Evolutionary conservation across 2,888 invertebrate species (phyloP).

Genomic region (Amiota mariae): DNA sequence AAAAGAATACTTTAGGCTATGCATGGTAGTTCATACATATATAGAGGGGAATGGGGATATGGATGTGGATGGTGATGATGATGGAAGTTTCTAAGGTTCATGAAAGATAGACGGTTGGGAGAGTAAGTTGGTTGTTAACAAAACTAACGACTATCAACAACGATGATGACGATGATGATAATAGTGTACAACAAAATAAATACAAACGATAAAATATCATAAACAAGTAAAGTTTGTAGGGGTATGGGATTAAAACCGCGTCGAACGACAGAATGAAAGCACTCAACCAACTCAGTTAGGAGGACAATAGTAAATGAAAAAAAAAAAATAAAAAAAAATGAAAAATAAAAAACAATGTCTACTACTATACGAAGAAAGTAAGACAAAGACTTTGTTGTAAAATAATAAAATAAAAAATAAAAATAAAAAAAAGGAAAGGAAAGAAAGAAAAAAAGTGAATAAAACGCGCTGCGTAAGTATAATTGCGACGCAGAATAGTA

Average conservation of each 20-base stretch:
- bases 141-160: too few species aligned
- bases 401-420: neutral
- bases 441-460: conserved; percentile 30
- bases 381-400: neutral
- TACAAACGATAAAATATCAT: neutral
- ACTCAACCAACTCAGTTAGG: neutral
- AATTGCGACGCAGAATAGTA: conserved; percentile 47
- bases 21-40: too few species aligned
- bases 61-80: too few species aligned
- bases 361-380: conserved; percentile 42
- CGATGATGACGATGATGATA: too few species aligned
- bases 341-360: conserved; percentile 48
- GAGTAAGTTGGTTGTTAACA: too few species aligned
- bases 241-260: conserved; percentile 16
- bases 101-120: too few species aligned
- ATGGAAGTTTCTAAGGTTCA: too few species aligned
- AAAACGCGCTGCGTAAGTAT: conserved; percentile 46
- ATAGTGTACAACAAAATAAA: too few species aligned
- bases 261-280: neutral
- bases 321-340: conserved; percentile 53
- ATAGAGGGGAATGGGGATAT: too few species aligned
- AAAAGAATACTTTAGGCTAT: conserved; percentile 48
- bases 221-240: too few species aligned
- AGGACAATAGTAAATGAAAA: conserved; percentile 15
- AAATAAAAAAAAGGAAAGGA: conserved; percentile 34